Evolutionary conservation across 2,888 invertebrate species (phyloP), one percentile per base, ranked within the genome.

Genomic region (Tribolium freemani): DNA sequence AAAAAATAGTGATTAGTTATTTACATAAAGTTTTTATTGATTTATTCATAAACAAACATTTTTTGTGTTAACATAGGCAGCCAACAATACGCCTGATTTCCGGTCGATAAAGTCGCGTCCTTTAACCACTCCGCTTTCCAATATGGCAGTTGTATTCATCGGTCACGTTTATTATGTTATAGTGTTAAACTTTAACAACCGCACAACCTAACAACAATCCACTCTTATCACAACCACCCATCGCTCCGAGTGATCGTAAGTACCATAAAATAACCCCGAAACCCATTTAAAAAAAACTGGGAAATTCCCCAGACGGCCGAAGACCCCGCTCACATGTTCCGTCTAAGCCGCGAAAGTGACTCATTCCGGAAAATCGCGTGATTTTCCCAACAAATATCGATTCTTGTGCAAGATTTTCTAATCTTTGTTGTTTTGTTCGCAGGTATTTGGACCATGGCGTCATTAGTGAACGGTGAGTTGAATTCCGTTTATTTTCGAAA

Each of bases 121-220:
- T 26, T 5, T 5, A 3, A 26, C 5, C 26, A 26, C 26, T 13
- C 10, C 2, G 9, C 70, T 75, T 75, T 73, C 50, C 77, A 79
- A 78, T 78, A 79, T 79, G 79, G 78, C 77, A 77, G 76, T 73
- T 68, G 71, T 69, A 73, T 64, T 64, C 9, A 69, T 26, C 74
- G 70, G 71, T 72, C 78, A 77, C 77, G 76, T 78, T 78, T 79
- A 72, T 78, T 64, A 72, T 77, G 77, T 73, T 73, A 76, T 74
- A 67, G 75, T 72, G 74, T 61, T 64, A 74, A 73, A 74, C 77
- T 77, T 58, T 69, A 67, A 64, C 64, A 73, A 0, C 10, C 21
- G 16, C 5, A 30, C 20, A 30, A 31, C 60, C 26, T 63, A 63
- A 51, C 63, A 51, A 13, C 38, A 63, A 38, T 38, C 38, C 38